Conservation (phyloP, 2,797 vertebrate genomes). For the Spizella passerina region DNA sequence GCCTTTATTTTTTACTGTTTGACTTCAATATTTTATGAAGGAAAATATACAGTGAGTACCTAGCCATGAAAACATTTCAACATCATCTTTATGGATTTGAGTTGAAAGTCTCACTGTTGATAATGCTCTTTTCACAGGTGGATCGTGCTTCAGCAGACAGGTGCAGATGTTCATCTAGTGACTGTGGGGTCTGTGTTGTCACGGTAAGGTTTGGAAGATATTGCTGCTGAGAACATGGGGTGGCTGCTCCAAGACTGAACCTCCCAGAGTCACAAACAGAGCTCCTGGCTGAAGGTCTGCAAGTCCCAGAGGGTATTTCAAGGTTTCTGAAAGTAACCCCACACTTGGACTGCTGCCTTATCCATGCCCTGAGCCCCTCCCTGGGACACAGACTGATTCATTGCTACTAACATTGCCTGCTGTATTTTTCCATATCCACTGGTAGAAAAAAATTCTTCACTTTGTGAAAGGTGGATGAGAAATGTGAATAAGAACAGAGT, state of each 20-base stretch:
- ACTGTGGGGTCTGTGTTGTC: neutral
- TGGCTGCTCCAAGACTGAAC: neutral
- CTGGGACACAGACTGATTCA: neutral
- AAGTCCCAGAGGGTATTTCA: neutral
- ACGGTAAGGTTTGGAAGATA: neutral
- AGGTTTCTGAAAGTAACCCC: neutral
- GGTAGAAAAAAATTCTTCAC: neutral
- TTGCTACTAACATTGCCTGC: neutral
- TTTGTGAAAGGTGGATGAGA: neutral
- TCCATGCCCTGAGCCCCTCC: neutral
- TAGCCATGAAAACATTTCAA: neutral
- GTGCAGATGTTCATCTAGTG: neutral
- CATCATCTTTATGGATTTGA: neutral
- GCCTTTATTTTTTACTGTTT: neutral
- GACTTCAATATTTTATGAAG: neutral
- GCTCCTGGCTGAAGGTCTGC: neutral
- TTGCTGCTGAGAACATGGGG: neutral
- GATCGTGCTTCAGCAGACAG: neutral
- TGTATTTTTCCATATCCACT: neutral
- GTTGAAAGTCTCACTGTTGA: neutral
- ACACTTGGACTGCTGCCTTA: neutral
- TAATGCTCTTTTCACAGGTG: accelerated
- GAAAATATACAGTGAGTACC: neutral
- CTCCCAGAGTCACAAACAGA: neutral
- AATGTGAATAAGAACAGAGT: neutral